Percentiles rank a stretch among this genome's conserved stretches.
Conservation (phyloP, 2,113 vertebrate genomes). For the Bos taurus region ARS-UCD2.0 NC_037339.1:17778501-17779000, state of each 20-base stretch:
- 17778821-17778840: background rate
- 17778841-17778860: background rate
- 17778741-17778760: background rate
- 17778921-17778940: background rate
- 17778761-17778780: rapidly evolving
- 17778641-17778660: background rate
- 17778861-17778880: background rate
- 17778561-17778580: background rate
- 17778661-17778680: background rate
- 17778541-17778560: background rate
- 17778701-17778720: too few species aligned
- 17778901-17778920: background rate
- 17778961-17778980: background rate
- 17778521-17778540: background rate
- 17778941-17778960: background rate
- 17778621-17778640: background rate
- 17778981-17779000: background rate
- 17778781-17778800: background rate
- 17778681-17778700: background rate
- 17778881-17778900: rapidly evolving
- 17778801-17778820: too few species aligned
- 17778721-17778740: background rate
- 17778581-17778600: background rate
- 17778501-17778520: background rate
- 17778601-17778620: too few species aligned